These are phyloP conservation scores for Scaptomyza flava DNA, from an alignment of 2,888 invertebrate species.

Conservation along the genomic window DNA sequence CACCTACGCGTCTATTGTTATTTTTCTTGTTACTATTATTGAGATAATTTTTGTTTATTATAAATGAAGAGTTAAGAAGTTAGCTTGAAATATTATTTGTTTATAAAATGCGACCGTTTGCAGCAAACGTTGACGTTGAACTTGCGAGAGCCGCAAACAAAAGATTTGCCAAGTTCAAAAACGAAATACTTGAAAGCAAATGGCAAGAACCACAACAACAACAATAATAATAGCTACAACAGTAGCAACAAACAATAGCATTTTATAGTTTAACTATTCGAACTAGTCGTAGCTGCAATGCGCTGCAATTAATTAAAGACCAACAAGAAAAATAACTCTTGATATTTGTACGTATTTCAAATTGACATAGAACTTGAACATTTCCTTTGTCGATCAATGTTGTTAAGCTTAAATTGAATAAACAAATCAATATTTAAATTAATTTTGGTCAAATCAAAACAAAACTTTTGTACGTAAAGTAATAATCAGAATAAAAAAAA, in stretches of 20 bases:
- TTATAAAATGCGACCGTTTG: constrained; percentile 45
- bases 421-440: neutral
- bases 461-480: neutral
- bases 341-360: neutral
- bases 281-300: constrained; percentile 43
- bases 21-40: constrained; percentile 17
- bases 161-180: constrained; percentile 46
- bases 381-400: neutral
- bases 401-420: constrained; percentile 13
- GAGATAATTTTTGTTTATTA: neutral
- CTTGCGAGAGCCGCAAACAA: constrained; percentile 52
- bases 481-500: neutral
- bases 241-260: constrained; percentile 19
- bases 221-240: too few species aligned
- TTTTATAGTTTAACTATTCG: constrained; percentile 44
- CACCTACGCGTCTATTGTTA: constrained; percentile 19
- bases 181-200: constrained; percentile 4
- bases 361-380: constrained; percentile 9
- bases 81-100: neutral
- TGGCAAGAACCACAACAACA: constrained; percentile 23
- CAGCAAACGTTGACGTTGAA: constrained; percentile 53
- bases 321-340: neutral
- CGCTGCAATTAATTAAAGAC: constrained; percentile 23
- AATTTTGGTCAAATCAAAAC: neutral
- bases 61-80: too few species aligned